Base-by-base conservation (phyloP, 2,888 invertebrate species). In the Melieria omissa region DNA sequence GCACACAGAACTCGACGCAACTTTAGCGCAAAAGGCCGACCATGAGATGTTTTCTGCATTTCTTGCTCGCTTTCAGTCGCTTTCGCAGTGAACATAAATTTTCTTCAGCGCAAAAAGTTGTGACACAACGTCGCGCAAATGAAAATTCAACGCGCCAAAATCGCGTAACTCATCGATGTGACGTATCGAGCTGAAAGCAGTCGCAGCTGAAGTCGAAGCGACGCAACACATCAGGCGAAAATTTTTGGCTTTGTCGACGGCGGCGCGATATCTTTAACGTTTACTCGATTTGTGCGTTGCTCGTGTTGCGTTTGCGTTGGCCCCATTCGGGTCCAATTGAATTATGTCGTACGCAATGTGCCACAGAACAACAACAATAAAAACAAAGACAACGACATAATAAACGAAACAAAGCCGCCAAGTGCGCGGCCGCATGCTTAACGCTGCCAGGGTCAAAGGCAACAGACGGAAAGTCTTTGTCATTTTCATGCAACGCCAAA, bases 391-490 rank as follows among this genome's bases (percentile, higher is more conserved):
- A 10, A 42, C 61, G 61, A 62, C 45, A 8, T 5, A 6, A 52
- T 12, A 12, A 52, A 14, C 52, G 12, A 9, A 52, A 9, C 29
- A 67, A 60, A 44, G 52, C 44, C 52, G 65, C 60, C 69, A 58
- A 14, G 70, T 57, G 41, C 29, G 29, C 29, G 29, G 29, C 29
- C 29, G 29, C 29, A 29, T 29, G 29, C 29, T 29, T 29, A 29
- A 73, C 74, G 78, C 74, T 77, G 74, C 60, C 68, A 58, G 76
- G 86, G 84, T 85, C 83, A 85, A 82, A 86, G 86, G 81, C 85
- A 80, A 83, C 83, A 85, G 84, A 85, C 86, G 82, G 80, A 82
- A 83, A 77, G 79, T 75, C 84, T 86, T 82, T 82, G 80, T 85
- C 86, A 85, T 86, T 83, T 81, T 77, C 75, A 68, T 65, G 47